A percentile compares a stretch with the other conserved stretches of the same genome.
phyloP scores from a whole-genome alignment of 2,113 vertebrate genomes.

The Tiliqua scincoides region DNA sequence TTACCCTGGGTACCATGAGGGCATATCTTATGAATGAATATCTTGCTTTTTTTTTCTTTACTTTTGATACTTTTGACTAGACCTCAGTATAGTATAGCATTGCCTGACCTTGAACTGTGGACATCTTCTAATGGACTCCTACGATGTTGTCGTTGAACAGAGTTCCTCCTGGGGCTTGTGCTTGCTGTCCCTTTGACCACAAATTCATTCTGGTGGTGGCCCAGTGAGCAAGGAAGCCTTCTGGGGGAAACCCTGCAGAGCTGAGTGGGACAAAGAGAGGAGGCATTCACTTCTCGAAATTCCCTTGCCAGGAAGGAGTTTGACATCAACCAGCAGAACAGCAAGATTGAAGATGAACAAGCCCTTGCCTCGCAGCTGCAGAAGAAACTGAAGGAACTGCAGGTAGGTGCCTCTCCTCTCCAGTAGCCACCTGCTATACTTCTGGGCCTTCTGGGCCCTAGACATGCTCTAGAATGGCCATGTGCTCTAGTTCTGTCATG shows the following conservation, averaged over 20 bases:
- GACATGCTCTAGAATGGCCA: background rate
- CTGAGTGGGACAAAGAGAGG: background rate
- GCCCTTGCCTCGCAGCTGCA: slow-evolving; percentile 82
- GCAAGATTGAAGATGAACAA: slow-evolving; percentile 88
- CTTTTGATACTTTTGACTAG: no score
- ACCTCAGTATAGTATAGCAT: no score
- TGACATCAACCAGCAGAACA: slow-evolving; percentile 83
- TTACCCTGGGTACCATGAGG: no score
- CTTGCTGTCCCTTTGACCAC: background rate
- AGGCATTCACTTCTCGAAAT: background rate
- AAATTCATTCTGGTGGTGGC: background rate
- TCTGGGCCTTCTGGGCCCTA: background rate
- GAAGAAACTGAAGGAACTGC: slow-evolving; percentile 90
- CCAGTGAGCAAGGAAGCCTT: no score
- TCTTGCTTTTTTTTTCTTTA: no score
- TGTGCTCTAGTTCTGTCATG: background rate
- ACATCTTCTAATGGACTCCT: no score
- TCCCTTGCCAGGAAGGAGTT: slow-evolving; percentile 83
- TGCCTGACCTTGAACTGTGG: no score
- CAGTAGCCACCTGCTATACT: background rate
- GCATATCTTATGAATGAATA: no score
- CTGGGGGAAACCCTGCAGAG: background rate
- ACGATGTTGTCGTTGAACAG: no score
- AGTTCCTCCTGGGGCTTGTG: no score
- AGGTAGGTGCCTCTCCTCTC: slow-evolving; percentile 72